Evolutionary conservation across 2,113 vertebrate species (phyloP).

Genomic region (Pseudorectes ferrugineus): DNA sequence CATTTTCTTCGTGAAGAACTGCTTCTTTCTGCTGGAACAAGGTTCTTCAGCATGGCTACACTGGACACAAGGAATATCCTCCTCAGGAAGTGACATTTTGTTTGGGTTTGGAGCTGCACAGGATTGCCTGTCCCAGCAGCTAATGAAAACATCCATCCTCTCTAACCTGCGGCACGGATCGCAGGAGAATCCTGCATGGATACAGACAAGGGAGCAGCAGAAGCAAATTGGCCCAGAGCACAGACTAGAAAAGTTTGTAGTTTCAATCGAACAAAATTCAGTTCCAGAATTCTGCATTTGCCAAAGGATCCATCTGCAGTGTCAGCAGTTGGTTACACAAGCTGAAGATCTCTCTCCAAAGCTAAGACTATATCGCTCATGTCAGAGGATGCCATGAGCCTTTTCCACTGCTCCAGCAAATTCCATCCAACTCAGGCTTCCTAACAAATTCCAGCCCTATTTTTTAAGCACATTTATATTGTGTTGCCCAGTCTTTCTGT

Average conservation of each 20-base stretch:
- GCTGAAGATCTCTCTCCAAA: not conserved
- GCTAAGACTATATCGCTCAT: accelerated
- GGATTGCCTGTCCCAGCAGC: not conserved
- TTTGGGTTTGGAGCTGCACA: not conserved
- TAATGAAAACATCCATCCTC: not conserved
- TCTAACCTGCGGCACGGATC: accelerated
- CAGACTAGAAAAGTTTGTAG: accelerated
- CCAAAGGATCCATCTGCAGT: not conserved
- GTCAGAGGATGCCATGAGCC: not conserved
- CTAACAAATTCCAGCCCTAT: not conserved
- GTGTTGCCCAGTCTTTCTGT: not conserved
- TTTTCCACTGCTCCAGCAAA: not conserved
- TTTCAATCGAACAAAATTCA: not conserved
- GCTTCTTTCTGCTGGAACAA: not conserved
- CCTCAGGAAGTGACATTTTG: not conserved
- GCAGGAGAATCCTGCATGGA: not conserved
- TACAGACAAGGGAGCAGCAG: not conserved
- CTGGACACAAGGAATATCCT: not conserved
- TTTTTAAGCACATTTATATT: not conserved
- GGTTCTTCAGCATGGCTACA: not conserved
- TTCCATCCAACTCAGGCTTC: not conserved
- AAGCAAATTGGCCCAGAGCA: not conserved
- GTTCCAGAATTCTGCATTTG: not conserved
- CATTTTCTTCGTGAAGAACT: not conserved
- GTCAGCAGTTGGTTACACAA: not conserved